Conservation (phyloP, 2,797 vertebrate species). For the Notolabrus celidotus region DNA sequence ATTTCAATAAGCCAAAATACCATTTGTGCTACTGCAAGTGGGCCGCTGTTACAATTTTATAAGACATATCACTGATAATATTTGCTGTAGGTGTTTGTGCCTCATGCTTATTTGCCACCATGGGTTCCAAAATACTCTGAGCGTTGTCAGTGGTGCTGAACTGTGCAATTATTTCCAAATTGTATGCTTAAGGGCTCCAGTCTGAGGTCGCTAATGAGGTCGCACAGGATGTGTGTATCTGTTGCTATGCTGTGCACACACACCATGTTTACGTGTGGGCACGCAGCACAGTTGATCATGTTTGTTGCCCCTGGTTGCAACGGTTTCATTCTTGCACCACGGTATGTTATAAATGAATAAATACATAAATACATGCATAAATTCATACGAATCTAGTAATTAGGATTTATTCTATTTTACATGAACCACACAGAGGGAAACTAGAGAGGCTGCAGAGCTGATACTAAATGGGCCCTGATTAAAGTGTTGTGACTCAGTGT, state of each 20-base stretch:
- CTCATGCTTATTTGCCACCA: conserved; percentile 40
- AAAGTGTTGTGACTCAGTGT: conserved; percentile 68
- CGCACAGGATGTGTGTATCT: conserved; percentile 19
- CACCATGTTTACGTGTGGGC: conserved; percentile 9
- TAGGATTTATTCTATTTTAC: conserved; percentile 25
- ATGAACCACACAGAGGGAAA: conserved; percentile 23
- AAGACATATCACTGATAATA: conserved; percentile 29
- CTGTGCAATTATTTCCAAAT: conserved; percentile 60
- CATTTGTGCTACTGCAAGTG: conserved; percentile 5
- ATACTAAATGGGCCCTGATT: conserved; percentile 63
- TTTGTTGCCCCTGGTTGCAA: neutral
- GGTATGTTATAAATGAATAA: neutral
- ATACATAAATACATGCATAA: conserved; percentile 15
- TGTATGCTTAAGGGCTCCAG: conserved; percentile 34
- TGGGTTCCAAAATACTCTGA: conserved; percentile 35
- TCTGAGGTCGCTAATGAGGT: conserved; percentile 52
- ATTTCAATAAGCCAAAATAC: neutral
- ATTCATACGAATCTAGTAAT: conserved; percentile 6
- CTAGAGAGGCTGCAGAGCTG: conserved; percentile 28
- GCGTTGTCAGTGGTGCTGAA: conserved; percentile 47
- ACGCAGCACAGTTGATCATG: conserved; percentile 6
- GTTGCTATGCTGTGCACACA: conserved; percentile 8
- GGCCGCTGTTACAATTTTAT: conserved; percentile 11
- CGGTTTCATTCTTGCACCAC: conserved; percentile 4
- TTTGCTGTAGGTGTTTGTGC: conserved; percentile 32